phyloP scores from a whole-genome alignment of 2,797 vertebrate species.

The Gymnoscopelus braueri region DNA sequence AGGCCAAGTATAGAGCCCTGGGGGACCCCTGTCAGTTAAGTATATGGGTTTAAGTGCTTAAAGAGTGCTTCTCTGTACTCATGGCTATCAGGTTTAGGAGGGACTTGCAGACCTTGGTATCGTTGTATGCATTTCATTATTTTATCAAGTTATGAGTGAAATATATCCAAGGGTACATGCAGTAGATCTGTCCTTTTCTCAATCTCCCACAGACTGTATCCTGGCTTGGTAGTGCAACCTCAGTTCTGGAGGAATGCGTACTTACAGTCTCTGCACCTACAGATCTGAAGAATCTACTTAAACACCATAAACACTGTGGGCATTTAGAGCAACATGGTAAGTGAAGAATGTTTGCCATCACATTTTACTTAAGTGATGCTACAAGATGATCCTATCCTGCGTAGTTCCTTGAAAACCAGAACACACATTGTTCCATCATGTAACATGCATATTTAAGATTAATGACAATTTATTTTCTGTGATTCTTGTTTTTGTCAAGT shows the following conservation, averaged over 20 bases:
- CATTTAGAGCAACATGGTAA: constrained; percentile 69
- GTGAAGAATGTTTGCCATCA: background rate
- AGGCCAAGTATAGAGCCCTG: too few species aligned
- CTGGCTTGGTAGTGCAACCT: constrained; percentile 68
- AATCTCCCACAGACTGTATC: constrained; percentile 67
- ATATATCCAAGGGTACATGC: background rate
- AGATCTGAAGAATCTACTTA: constrained; percentile 67
- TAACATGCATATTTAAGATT: too few species aligned
- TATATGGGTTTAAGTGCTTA: too few species aligned
- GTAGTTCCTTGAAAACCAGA: too few species aligned
- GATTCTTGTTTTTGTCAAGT: constrained; percentile 45
- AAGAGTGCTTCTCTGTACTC: too few species aligned
- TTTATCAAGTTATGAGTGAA: too few species aligned
- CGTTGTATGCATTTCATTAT: too few species aligned
- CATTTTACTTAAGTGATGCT: background rate
- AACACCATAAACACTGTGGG: constrained; percentile 66
- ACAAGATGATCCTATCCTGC: too few species aligned
- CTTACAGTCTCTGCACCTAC: constrained; percentile 66
- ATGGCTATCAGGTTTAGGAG: too few species aligned
- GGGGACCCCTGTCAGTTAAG: too few species aligned
- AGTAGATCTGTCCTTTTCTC: background rate
- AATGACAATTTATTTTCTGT: background rate
- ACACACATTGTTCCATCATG: too few species aligned
- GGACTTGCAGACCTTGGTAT: too few species aligned
- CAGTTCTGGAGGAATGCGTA: constrained; percentile 68